Evolutionary conservation across 2,888 invertebrate species (phyloP), one percentile per base, ranked within the genome.

Genomic region (Apamea monoglypha): DNA sequence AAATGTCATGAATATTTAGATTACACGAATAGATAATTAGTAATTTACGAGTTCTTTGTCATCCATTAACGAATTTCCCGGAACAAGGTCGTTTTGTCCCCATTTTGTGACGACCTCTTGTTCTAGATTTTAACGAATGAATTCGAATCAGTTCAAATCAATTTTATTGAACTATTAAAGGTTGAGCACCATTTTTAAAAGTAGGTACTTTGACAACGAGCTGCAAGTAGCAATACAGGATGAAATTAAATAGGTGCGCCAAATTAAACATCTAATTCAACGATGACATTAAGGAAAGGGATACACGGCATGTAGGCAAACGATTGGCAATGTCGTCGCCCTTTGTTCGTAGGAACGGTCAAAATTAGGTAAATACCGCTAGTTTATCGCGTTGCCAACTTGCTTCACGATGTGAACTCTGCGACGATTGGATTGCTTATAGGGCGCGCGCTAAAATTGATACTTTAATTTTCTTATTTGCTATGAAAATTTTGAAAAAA

Each of bases 61-160:
- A 90, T 92, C 92, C 94, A 94, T 94, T 94, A 94, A 90, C 77
- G 88, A 91, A 89, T 91, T 94, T 93, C 92, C 91, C 90, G 91
- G 86, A 91, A 80, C 88, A 85, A 88, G 86, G 87, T 75, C 50
- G 47, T 78, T 79, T 32, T 21, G 79, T 81, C 76, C 86, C 83
- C 83, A 89, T 91, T 88, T 91, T 83, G 81, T 63, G 50, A 70
- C 25, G 29, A 44, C 40, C 47, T 47, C 61, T 80, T 61, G 70
- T 44, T 50, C 21, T 61, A 64, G 44, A 61, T 67, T 77, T 63
- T 50, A 40, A 50, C 40, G 25, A 56, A 44, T 25, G 3, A 61
- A 47, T 67, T 16, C 32, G 56, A 80, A 59, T 56, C 21, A 16
- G 21, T 63, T 63, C 40, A 36, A 44, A 72, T 59, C 18, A 36